Evolutionary conservation across 2,888 invertebrate genomes (phyloP).

Genomic region (Himalopsyche anomala): DNA sequence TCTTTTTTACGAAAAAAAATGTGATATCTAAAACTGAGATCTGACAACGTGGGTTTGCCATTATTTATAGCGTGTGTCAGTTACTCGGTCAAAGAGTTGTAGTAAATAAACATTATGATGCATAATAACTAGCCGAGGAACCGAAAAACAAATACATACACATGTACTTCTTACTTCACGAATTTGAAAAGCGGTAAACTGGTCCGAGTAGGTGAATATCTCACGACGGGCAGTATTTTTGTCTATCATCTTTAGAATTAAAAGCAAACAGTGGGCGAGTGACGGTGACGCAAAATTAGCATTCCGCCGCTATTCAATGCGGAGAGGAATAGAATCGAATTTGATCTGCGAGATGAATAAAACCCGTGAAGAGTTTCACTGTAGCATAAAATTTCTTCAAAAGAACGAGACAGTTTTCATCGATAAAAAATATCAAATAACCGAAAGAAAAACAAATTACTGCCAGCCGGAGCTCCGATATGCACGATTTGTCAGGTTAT

Average conservation of each 20-base stretch:
- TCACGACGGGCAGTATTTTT: not conserved
- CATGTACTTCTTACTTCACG: not conserved
- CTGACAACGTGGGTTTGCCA: conserved; percentile 8
- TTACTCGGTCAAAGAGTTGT: not conserved
- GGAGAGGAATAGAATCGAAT: not conserved
- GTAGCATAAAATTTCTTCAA: not conserved
- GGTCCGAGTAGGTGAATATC: not conserved
- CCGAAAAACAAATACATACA: not conserved
- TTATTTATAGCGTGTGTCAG: not conserved
- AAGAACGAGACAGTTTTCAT: not conserved
- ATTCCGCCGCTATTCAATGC: not conserved
- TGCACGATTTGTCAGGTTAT: too few species aligned
- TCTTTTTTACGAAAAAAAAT: not conserved
- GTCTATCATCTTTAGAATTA: conserved; percentile 13
- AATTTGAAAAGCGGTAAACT: not conserved
- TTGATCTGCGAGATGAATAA: not conserved
- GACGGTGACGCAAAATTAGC: conserved; percentile 1
- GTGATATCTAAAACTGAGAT: not conserved
- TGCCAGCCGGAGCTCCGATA: too few species aligned
- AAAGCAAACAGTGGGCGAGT: not conserved
- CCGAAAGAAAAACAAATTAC: too few species aligned
- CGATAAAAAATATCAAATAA: too few species aligned
- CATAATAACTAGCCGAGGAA: not conserved
- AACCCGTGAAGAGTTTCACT: not conserved
- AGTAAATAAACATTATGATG: not conserved